phyloP scores from a whole-genome alignment of 2,797 vertebrate genomes.

The Karalla daura region DNA sequence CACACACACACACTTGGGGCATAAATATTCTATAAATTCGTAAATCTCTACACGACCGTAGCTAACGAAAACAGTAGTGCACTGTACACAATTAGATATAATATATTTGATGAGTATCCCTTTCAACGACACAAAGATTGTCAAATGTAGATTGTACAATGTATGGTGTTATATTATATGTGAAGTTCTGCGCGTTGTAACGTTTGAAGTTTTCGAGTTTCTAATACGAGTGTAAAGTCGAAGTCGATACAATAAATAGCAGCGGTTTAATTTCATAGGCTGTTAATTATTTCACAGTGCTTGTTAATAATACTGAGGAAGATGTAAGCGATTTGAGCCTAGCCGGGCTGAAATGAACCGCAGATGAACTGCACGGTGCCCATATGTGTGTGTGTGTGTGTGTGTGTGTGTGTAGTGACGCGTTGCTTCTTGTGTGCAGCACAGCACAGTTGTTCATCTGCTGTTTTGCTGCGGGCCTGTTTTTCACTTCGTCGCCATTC shows the following conservation, averaged over 20 bases:
- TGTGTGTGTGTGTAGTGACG: conserved; percentile 8
- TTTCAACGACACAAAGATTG: too few relatives aligned
- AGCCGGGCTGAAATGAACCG: conserved; percentile 29
- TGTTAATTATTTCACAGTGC: conserved; percentile 31
- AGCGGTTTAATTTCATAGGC: conserved; percentile 27
- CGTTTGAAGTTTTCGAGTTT: not conserved
- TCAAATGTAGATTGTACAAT: too few relatives aligned
- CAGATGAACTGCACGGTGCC: conserved; percentile 47
- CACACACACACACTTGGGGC: not conserved
- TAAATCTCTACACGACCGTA: too few relatives aligned
- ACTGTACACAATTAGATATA: too few relatives aligned
- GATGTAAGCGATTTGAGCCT: not conserved
- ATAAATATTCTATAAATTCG: not conserved
- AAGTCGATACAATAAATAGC: not conserved
- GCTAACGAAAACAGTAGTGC: too few relatives aligned
- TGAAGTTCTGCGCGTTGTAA: too few relatives aligned
- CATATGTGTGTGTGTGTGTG: conserved; percentile 1
- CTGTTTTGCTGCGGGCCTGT: conserved; percentile 70
- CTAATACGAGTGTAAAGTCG: not conserved
- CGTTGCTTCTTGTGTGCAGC: conserved; percentile 27
- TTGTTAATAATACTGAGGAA: conserved; percentile 18
- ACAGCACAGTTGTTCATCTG: conserved; percentile 70
- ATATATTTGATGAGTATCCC: too few relatives aligned
- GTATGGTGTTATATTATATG: too few relatives aligned
- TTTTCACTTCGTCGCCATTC: conserved; percentile 73